Conservation (phyloP, 2,113 vertebrate species). For the Cettia cetti region DNA sequence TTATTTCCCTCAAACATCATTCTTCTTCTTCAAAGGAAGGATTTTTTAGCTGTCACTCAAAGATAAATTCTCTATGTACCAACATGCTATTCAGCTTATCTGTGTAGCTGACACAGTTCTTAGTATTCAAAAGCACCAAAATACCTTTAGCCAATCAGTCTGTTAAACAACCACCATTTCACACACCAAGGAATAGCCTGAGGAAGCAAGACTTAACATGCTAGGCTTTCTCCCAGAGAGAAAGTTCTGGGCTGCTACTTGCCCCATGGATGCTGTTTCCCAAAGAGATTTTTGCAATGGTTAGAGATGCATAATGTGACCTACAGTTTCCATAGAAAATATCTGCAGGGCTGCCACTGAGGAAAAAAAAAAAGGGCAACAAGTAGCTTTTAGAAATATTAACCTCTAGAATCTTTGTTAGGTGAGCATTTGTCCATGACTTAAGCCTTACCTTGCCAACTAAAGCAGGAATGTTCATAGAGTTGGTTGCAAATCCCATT, state of each 20-base stretch:
- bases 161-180: not conserved
- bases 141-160: not conserved
- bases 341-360: not conserved
- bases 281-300: not conserved
- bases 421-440: not conserved
- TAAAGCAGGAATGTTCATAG: constrained; percentile 97
- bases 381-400: not conserved
- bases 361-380: not conserved
- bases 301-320: not conserved
- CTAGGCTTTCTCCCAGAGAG: not conserved
- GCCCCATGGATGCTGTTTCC: not conserved
- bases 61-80: not conserved
- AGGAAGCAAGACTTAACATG: not conserved
- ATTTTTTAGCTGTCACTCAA: not conserved
- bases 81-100: not conserved
- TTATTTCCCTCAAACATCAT: not conserved
- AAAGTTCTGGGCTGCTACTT: not conserved
- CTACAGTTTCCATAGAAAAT: not conserved
- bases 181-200: not conserved
- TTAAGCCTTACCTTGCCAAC: constrained; percentile 85
- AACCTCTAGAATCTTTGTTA: not conserved
- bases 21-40: not conserved
- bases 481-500: constrained; percentile 98
- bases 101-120: not conserved
- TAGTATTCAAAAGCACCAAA: not conserved